Evolutionary conservation across 2,888 invertebrate genomes (phyloP).

Genomic region (Neoitamus cyanurus): DNA sequence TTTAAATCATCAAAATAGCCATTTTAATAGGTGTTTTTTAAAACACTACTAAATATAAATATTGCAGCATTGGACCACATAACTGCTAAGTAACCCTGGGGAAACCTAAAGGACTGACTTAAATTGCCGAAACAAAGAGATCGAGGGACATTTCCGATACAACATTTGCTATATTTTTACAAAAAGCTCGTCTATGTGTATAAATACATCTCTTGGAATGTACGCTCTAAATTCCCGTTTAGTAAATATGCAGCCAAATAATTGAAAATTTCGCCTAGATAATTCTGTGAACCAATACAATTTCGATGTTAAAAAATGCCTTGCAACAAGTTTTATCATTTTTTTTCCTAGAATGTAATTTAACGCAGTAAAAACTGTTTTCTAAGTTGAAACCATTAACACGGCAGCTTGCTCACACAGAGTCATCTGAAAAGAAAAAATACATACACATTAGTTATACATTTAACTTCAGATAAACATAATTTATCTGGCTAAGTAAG

Average conservation of each 20-base stretch:
- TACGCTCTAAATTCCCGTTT: neutral
- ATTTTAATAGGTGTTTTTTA: neutral
- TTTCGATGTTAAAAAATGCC: neutral
- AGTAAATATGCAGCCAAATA: neutral
- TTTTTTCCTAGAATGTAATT: neutral
- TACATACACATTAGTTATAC: neutral
- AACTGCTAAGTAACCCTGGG: neutral
- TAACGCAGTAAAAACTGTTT: neutral
- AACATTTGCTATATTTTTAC: neutral
- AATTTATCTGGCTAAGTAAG: too few species aligned
- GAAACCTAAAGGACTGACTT: neutral
- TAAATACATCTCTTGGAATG: constrained; percentile 1
- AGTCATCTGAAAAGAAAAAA: constrained; percentile 53
- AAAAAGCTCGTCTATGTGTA: neutral
- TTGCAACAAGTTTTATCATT: neutral
- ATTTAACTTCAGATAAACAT: neutral
- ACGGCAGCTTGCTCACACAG: constrained; percentile 50
- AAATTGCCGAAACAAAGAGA: neutral
- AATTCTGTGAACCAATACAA: neutral
- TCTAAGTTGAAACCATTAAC: constrained; percentile 36
- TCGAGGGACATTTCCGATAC: neutral
- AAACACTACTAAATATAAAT: neutral
- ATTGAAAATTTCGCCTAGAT: neutral
- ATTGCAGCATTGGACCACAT: neutral
- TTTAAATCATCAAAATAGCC: neutral